These are phyloP conservation scores for Rhabdophis nuchalis DNA, from an alignment of 2,797 vertebrate species.

Conservation along the genomic window DNA sequence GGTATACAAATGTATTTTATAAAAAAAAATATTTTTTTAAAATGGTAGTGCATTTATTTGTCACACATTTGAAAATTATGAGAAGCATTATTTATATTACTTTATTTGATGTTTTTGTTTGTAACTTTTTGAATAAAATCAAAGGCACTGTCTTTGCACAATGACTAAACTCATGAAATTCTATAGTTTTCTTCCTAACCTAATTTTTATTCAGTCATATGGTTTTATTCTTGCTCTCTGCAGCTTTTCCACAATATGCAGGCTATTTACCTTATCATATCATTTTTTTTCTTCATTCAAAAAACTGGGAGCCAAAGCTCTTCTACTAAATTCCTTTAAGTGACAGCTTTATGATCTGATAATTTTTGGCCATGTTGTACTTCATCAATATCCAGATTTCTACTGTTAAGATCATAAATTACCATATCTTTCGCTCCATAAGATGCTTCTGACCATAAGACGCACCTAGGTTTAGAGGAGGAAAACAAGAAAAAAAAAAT, in stretches of 20 bases:
- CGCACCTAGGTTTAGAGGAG: too few relatives aligned
- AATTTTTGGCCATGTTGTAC: neutral
- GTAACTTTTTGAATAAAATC: neutral
- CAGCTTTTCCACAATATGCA: neutral
- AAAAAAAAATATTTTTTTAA: conserved; percentile 18
- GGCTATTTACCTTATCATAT: too few relatives aligned
- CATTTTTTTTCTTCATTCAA: neutral
- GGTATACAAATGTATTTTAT: conserved; percentile 72
- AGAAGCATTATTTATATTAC: conserved; percentile 13
- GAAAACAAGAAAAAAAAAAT: too few relatives aligned
- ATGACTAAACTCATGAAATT: neutral
- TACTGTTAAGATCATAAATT: neutral
- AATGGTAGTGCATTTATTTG: conserved; percentile 17
- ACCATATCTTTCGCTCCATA: too few relatives aligned
- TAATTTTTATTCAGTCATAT: neutral
- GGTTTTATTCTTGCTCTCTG: neutral
- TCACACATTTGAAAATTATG: neutral
- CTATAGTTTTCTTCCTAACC: neutral
- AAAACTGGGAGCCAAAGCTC: neutral
- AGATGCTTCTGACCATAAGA: too few relatives aligned
- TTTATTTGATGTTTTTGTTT: neutral
- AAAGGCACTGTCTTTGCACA: neutral
- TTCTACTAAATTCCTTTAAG: neutral
- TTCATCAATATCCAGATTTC: neutral
- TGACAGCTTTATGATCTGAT: neutral